Conservation (phyloP, 2,888 invertebrate species). For the Macrosoma leucophasiata region DNA sequence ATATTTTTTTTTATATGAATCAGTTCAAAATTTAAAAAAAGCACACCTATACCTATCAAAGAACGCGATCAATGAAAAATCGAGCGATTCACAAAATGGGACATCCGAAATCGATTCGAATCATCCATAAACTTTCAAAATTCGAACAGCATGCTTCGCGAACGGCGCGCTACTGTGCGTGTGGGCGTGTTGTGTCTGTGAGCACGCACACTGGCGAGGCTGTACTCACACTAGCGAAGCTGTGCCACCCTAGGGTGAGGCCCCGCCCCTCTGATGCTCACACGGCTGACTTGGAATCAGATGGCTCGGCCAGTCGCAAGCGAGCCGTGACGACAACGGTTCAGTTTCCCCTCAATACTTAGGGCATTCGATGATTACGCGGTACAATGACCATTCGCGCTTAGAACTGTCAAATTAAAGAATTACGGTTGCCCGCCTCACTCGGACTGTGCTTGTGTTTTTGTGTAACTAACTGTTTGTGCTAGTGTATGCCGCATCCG, state of each 20-base stretch:
- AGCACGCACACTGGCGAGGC: conserved; percentile 42
- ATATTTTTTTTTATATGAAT: no score
- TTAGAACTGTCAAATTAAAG: conserved; percentile 67
- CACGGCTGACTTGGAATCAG: conserved; percentile 75
- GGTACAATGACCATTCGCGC: conserved; percentile 60
- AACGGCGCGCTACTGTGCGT: conserved; percentile 34
- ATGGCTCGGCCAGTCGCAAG: conserved; percentile 73
- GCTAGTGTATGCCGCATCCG: conserved; percentile 32
- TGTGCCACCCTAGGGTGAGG: conserved; percentile 54
- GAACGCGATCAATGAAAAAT: no score
- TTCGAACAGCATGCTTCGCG: conserved; percentile 31
- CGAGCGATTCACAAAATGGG: no score
- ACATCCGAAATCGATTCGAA: conserved; percentile 28
- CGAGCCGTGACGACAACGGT: conserved; percentile 74
- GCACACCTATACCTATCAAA: no score
- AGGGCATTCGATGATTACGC: conserved; percentile 69
- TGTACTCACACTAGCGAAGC: no score
- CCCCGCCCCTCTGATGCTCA: conserved; percentile 69
- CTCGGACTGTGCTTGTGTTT: conserved; percentile 53
- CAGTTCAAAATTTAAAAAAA: no score
- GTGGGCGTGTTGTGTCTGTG: conserved; percentile 54
- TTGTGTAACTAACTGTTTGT: conserved; percentile 43
- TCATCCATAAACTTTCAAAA: no score
- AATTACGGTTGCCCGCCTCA: conserved; percentile 43
- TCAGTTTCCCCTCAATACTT: conserved; percentile 62